A percentile compares a stretch with the other conserved stretches of the same genome.
Conservation (phyloP, 2,888 invertebrate genomes). For the Adineta ricciae region DNA sequence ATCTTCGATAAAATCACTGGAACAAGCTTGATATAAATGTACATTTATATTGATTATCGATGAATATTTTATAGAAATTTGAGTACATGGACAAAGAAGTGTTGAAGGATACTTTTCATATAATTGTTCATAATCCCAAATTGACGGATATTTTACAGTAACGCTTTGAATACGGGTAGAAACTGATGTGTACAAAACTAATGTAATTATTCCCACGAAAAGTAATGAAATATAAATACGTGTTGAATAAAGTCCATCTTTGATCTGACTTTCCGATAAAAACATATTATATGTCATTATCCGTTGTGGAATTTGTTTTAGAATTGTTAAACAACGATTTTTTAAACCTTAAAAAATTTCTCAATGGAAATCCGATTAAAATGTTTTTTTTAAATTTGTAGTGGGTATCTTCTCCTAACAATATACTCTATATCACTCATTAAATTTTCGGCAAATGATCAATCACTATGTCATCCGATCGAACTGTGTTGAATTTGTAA, state of each 20-base stretch:
- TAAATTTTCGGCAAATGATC: no score
- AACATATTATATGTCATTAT: neutral
- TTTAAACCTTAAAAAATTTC: neutral
- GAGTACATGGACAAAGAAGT: neutral
- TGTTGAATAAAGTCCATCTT: neutral
- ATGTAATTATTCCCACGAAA: neutral
- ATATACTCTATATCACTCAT: no score
- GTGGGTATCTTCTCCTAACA: no score
- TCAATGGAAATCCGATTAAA: neutral
- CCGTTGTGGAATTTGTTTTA: accelerated
- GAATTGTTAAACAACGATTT: neutral
- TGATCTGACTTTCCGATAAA: neutral
- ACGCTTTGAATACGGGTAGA: neutral
- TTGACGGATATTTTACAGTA: neutral
- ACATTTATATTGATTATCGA: neutral
- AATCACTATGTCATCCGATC: no score
- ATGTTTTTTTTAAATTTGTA: no score
- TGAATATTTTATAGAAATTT: neutral
- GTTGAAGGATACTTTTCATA: neutral
- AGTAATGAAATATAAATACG: neutral
- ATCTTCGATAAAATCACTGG: neutral
- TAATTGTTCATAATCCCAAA: neutral
- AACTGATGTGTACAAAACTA: neutral
- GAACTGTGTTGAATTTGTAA: no score
- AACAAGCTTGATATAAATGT: neutral